Evolutionary conservation across 2,888 invertebrate genomes (phyloP).

Genomic region (Drosophila subsilvestris): DNA sequence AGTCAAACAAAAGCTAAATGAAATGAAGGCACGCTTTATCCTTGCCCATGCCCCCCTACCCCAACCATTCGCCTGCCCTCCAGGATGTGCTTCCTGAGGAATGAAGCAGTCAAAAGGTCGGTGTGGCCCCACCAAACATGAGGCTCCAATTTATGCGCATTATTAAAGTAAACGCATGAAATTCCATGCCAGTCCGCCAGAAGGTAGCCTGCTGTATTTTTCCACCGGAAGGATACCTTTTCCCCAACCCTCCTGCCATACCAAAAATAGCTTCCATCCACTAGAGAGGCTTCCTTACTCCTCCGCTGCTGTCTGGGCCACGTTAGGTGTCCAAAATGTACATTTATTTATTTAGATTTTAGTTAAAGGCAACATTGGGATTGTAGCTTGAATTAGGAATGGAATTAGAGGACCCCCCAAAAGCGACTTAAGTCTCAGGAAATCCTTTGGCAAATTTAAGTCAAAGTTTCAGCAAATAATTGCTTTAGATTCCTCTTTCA

Average conservation of each 20-base stretch:
- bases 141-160: conserved; percentile 77
- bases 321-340: conserved; percentile 70
- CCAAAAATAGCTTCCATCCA: background rate
- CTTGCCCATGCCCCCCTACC: conserved; percentile 1
- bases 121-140: conserved; percentile 22
- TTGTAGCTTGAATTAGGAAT: background rate
- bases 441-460: background rate
- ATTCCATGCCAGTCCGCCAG: conserved; percentile 57
- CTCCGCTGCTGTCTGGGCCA: conserved; percentile 23
- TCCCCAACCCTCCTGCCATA: background rate
- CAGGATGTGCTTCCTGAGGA: conserved; percentile 23
- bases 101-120: conserved; percentile 76
- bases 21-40: conserved; percentile 62
- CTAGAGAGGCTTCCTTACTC: background rate
- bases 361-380: conserved; percentile 51
- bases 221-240: background rate
- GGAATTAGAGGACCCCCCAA: background rate
- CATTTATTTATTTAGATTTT: conserved; percentile 77
- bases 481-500: background rate
- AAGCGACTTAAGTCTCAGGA: background rate
- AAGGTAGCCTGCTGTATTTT: conserved; percentile 33
- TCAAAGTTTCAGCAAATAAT: background rate
- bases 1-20: conserved; percentile 76
- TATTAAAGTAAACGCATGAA: conserved; percentile 77
- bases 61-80: background rate